phyloP scores from a whole-genome alignment of 2,888 invertebrate species.

The Melanchra persicariae region DNA sequence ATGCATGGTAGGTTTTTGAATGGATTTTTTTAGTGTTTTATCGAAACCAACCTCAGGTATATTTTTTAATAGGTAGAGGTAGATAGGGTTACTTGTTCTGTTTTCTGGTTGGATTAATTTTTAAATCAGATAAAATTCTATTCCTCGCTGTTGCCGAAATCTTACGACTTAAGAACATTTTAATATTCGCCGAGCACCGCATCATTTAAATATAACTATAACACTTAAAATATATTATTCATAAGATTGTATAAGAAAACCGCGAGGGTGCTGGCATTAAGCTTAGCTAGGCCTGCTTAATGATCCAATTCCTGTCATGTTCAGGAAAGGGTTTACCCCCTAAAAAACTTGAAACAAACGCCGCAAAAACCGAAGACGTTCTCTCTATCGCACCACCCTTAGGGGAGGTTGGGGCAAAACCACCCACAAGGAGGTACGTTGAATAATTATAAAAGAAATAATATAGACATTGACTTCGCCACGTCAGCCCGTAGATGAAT shows the following conservation, averaged over 20 bases:
- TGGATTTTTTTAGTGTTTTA: not conserved
- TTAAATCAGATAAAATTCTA: slow-evolving; percentile 36
- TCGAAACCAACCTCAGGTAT: not conserved
- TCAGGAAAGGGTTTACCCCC: slow-evolving; percentile 90
- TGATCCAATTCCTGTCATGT: slow-evolving; percentile 91
- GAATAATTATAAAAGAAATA: slow-evolving; percentile 91
- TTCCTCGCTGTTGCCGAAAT: slow-evolving; percentile 18
- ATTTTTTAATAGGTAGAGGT: too few relatives aligned
- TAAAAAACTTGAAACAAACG: slow-evolving; percentile 91
- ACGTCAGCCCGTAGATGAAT: slow-evolving; percentile 89
- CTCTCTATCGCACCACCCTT: slow-evolving; percentile 80
- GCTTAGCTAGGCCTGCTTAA: slow-evolving; percentile 89
- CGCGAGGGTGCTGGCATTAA: slow-evolving; percentile 82
- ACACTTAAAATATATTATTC: slow-evolving; percentile 72
- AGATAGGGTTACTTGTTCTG: not conserved
- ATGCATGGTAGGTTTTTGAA: not conserved
- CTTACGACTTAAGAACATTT: slow-evolving; percentile 47
- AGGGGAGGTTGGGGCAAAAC: slow-evolving; percentile 71
- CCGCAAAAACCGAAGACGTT: slow-evolving; percentile 91
- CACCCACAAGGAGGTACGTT: slow-evolving; percentile 79
- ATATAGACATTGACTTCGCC: slow-evolving; percentile 90
- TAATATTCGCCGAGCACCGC: slow-evolving; percentile 53
- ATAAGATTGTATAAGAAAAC: slow-evolving; percentile 73
- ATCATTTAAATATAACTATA: slow-evolving; percentile 68
- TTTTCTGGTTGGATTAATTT: slow-evolving; percentile 10